Conservation (phyloP, 2,797 vertebrate species). For the Periophthalmus magnuspinnatus region DNA sequence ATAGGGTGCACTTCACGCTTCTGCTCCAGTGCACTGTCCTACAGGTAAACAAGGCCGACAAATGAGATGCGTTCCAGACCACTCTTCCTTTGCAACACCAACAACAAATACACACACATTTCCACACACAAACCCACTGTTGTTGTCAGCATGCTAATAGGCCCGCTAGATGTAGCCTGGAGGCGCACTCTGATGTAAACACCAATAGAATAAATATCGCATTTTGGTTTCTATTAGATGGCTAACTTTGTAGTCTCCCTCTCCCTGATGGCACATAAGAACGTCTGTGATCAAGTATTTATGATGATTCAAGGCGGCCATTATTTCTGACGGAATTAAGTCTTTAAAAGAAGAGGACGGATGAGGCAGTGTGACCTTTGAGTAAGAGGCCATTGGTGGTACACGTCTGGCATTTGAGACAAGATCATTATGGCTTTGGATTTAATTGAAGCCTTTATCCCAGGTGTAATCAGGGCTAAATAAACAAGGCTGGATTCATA, state of each 20-base stretch:
- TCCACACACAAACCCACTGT: constrained; percentile 46
- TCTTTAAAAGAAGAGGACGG: constrained; percentile 18
- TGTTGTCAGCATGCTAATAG: constrained; percentile 73
- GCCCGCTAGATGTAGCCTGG: constrained; percentile 60
- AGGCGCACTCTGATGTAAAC: constrained; percentile 69
- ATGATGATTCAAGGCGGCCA: constrained; percentile 64
- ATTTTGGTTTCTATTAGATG: constrained; percentile 69
- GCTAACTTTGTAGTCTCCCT: constrained; percentile 70
- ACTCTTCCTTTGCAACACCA: constrained; percentile 42
- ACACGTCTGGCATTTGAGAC: constrained; percentile 65
- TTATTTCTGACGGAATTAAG: constrained; percentile 34
- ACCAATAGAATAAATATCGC: constrained; percentile 73
- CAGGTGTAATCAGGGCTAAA: constrained; percentile 73
- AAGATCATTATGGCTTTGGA: constrained; percentile 66
- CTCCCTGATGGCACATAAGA: constrained; percentile 58
- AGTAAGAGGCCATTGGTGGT: constrained; percentile 41
- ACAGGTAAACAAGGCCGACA: constrained; percentile 65
- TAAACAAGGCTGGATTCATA: constrained; percentile 65
- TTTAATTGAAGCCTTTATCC: constrained; percentile 74
- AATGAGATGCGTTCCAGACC: constrained; percentile 51
- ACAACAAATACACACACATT: constrained; percentile 14
- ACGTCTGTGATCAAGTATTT: constrained; percentile 72
- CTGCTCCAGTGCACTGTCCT: constrained; percentile 55
- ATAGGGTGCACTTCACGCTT: constrained; percentile 52
- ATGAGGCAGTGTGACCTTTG: constrained; percentile 57